Evolutionary conservation across 2,113 vertebrate genomes (phyloP).

Genomic region (Otus sunia): DNA sequence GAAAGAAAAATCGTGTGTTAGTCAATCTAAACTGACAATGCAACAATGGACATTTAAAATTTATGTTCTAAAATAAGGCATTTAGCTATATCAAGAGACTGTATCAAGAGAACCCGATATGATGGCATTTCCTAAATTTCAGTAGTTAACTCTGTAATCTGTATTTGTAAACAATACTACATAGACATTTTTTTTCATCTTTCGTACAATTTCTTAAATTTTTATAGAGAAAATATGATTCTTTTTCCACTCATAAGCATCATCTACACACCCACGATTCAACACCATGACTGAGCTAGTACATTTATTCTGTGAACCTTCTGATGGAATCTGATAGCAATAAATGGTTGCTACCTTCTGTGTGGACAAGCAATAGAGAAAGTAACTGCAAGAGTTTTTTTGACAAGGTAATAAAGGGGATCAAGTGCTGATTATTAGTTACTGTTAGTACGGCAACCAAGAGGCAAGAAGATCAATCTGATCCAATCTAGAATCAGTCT

Average conservation of each 20-base stretch:
- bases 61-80: background rate
- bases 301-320: background rate
- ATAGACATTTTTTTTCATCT: background rate
- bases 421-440: background rate
- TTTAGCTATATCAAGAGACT: background rate
- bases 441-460: background rate
- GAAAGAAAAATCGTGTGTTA: background rate
- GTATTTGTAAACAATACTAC: background rate
- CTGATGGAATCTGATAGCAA: background rate
- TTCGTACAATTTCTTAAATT: background rate
- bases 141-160: background rate
- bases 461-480: background rate
- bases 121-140: background rate
- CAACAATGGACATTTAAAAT: background rate
- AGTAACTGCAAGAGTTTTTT: background rate
- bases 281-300: background rate
- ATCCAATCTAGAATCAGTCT: background rate
- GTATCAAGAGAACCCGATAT: background rate
- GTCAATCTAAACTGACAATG: background rate
- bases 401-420: background rate
- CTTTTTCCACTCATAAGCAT: background rate
- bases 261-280: background rate
- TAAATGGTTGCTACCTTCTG: background rate
- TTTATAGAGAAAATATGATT: background rate
- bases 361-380: background rate